Evolutionary conservation across 1,140 invertebrate species (phyloP), one percentile per base, ranked within the genome.

Genomic region (Brachionus plicatilis): DNA sequence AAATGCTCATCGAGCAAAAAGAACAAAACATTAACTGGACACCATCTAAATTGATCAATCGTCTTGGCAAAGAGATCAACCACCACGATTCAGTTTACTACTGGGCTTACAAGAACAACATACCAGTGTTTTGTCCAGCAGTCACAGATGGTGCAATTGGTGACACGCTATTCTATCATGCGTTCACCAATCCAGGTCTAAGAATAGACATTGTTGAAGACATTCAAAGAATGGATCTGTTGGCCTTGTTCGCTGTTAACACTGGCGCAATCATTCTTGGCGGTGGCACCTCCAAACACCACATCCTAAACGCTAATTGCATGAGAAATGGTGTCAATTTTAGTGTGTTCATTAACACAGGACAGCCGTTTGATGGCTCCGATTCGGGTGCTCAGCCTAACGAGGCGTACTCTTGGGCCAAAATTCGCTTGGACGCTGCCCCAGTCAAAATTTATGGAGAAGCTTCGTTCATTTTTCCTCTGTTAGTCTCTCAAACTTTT

Each of bases 151-250:
- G 97, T 5, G 97, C 95, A 87, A 91, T 99, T 27, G 98, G 98
- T 2, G 98, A 99, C 89, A 99, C 99, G 96, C 94, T 99, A 92
- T 99, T 96, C 89, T 98, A 99, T 86, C 97, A 99, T 91, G 96
- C 96, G 0, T 97, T 93, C 87, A 66, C 56, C 37, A 94, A 94
- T 87, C 95, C 96, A 53, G 97, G 96, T 5, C 91, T 99, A 14
- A 91, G 97, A 12, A 89, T 99, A 60, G 97, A 99, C 88, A 97
- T 99, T 88, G 90, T 97, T 76, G 93, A 95, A 90, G 94, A 94
- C 93, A 90, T 87, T 70, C 83, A 43, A 24, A 27, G 94, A 84
- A 88, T 99, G 11, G 99, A 99, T 90, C 93, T 93, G 27, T 95
- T 98, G 91, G 94, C 97, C 17, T 93, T 98, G 2, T 95, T 95